Evolutionary conservation across 92 coral and sea anemone genomes (phyloP).

Genomic region (Zoanthus solanderi): DNA sequence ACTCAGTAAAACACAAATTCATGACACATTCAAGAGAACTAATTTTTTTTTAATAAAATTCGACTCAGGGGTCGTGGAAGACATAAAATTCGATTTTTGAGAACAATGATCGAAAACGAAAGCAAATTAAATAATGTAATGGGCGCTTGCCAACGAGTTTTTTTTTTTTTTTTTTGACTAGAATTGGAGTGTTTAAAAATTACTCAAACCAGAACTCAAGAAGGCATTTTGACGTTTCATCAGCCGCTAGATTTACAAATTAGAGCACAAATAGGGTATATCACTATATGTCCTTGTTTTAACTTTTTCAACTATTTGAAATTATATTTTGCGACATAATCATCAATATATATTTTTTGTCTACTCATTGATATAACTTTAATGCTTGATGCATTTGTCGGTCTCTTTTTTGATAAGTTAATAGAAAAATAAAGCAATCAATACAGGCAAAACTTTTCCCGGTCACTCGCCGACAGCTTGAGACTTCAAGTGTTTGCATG

Average conservation of each 20-base stretch:
- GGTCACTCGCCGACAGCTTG: not conserved
- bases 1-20: not conserved
- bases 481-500: not conserved
- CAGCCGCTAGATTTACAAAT: too few relatives aligned
- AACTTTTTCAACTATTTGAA: too few relatives aligned
- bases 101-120: not conserved
- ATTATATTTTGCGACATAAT: not conserved
- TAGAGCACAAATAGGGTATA: too few relatives aligned
- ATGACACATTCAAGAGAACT: not conserved
- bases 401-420: not conserved
- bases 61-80: slow-evolving; percentile 9
- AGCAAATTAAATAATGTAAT: not conserved
- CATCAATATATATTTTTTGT: not conserved
- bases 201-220: not conserved
- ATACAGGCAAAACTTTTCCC: not conserved
- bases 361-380: not conserved
- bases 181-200: not conserved
- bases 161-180: not conserved
- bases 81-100: not conserved
- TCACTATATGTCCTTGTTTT: too few relatives aligned
- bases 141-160: not conserved
- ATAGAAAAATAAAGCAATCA: not conserved
- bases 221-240: not conserved
- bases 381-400: not conserved
- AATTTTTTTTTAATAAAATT: not conserved